Base-by-base conservation (phyloP, 2,888 invertebrate genomes). In the Drosophila seclusa region DNA sequence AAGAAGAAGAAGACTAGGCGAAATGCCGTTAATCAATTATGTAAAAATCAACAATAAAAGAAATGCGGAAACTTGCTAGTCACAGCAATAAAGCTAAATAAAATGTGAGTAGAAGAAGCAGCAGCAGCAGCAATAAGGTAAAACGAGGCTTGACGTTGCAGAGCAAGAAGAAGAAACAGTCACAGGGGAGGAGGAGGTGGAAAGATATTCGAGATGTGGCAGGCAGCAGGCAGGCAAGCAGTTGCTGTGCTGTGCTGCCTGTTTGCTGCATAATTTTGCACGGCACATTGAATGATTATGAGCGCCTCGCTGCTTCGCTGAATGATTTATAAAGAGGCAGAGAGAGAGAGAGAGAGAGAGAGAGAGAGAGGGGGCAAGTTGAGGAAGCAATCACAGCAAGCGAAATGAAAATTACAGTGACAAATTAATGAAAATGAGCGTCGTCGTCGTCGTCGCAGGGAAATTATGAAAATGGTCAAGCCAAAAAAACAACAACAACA, bases 281-380 rank as follows among this genome's bases (percentile, higher is more conserved):
- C 73, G 87, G 80, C 66, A 83, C 84, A 87, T 87, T 87, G 87
- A 82, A 78, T 84, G 80, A 84, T 84, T 84, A 82, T 80, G 69
- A 73, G 60, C 87, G 87, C 74, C 70, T 76, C 80, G 67, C 68
- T 80, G 78, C 67, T 34, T 27, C 72, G 45, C 52, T 58, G 21
- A 76, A 76, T 72, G 81, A 85, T 77, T 87, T 84, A 85, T 85
- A 72, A 71, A 68, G 38, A 38, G 3, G 21, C 16, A 38, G 29
- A 27, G 18, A 49, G 34, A 2, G 4, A 45, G 53, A 13, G 2
- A 27, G 4, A 50, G 31, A 18, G 1, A 38, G 13, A 13, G 29
- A 21, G 1, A n/a, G 21, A 24, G n/a, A 3, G 5, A 34, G 42
- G 42, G 38, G 4, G 18, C n/a, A 24, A 40, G 48, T 64, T 11